Percentiles rank a stretch among this genome's conserved stretches.
Evolutionary conservation across 2,888 invertebrate genomes (phyloP).

Genomic region (Creontiades dilutus): DNA sequence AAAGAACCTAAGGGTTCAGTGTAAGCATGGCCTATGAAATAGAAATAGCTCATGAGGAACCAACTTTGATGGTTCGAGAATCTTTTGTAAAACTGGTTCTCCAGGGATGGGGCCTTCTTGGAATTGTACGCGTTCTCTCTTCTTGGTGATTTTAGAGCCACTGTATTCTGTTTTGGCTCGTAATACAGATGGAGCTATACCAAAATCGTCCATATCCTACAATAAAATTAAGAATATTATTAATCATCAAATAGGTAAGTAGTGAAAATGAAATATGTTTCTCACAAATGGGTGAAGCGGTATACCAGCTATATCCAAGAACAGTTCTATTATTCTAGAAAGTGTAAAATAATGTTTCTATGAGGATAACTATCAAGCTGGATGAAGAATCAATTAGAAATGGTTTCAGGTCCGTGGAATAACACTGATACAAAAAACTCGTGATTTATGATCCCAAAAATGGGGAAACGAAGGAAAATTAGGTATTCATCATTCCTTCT

Average conservation of each 20-base stretch:
- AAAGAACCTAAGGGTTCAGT: no score
- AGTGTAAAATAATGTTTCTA: no score
- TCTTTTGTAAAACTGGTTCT: constrained; percentile 81
- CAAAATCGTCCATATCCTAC: constrained; percentile 87
- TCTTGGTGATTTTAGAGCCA: constrained; percentile 77
- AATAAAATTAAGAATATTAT: constrained; percentile 48
- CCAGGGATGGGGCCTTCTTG: constrained; percentile 81
- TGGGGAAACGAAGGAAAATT: no score
- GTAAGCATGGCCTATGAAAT: no score
- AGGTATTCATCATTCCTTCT: no score
- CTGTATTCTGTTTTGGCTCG: constrained; percentile 89
- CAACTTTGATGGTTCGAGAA: constrained; percentile 81
- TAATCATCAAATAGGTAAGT: not conserved
- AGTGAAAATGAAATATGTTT: not conserved
- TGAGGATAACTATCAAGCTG: no score
- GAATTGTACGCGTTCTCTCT: constrained; percentile 74
- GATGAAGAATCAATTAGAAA: no score
- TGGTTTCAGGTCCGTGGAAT: no score
- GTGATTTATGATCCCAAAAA: no score
- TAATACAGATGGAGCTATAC: constrained; percentile 92
- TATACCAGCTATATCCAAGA: no score
- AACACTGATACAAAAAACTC: no score
- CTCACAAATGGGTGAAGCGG: not conserved
- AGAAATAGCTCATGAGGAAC: constrained; percentile 61
- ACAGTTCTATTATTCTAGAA: no score